phyloP scores from a whole-genome alignment of 2,113 vertebrate genomes.

The Zosterops hypoxanthus region DNA sequence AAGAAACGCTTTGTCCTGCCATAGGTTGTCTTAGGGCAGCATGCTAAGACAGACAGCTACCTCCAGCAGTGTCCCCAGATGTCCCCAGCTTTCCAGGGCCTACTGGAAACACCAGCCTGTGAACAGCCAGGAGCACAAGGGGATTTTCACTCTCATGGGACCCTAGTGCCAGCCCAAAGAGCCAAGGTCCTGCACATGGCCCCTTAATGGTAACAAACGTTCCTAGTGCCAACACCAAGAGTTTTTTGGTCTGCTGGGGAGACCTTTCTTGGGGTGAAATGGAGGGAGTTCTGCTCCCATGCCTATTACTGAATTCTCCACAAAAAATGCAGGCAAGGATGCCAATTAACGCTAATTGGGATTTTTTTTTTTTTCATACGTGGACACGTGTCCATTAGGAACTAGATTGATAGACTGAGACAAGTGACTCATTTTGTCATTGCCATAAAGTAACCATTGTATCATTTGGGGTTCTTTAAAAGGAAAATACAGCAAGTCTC shows the following conservation, averaged over 20 bases:
- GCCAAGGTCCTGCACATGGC: neutral
- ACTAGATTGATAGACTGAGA: constrained; percentile 23
- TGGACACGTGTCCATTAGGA: constrained; percentile 15
- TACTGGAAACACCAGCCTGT: neutral
- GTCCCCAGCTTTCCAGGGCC: neutral
- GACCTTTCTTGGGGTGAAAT: constrained; percentile 23
- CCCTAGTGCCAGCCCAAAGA: neutral
- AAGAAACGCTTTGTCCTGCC: neutral
- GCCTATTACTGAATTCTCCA: constrained; percentile 39
- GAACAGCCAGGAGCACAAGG: neutral
- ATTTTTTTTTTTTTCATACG: constrained; percentile 1
- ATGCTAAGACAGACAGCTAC: neutral
- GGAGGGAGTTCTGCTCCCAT: constrained; percentile 34
- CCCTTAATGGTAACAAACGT: neutral
- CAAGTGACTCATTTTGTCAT: constrained; percentile 30
- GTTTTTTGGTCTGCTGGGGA: neutral
- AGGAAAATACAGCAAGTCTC: neutral
- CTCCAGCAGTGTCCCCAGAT: neutral
- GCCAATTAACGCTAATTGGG: constrained; percentile 45
- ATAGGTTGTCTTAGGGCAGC: neutral
- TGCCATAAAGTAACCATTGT: neutral
- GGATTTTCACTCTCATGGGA: neutral
- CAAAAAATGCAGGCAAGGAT: constrained; percentile 32
- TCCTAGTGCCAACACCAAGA: neutral
- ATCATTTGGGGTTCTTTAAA: neutral